Conservation (phyloP, 1,140 invertebrate genomes). For the Drosophila miranda region DNA sequence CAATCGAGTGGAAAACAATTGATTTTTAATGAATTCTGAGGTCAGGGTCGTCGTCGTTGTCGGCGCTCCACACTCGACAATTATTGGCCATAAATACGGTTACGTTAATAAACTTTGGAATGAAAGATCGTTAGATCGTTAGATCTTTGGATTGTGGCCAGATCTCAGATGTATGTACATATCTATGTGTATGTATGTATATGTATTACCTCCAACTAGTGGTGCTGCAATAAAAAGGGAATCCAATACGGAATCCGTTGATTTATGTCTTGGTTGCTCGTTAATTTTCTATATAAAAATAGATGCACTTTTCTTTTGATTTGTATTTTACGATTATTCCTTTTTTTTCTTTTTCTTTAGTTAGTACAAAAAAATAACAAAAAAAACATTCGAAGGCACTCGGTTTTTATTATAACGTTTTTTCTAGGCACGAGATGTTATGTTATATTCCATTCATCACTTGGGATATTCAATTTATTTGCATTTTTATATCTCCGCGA, state of each 20-base stretch:
- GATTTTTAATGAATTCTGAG: constrained; percentile 55
- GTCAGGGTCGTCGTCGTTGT: constrained; percentile 24
- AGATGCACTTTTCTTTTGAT: no score
- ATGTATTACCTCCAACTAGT: constrained; percentile 50
- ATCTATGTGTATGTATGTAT: no score
- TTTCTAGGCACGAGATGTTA: constrained; percentile 36
- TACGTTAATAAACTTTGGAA: constrained; percentile 29
- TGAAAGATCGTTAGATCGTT: constrained; percentile 12
- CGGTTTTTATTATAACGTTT: constrained; percentile 29
- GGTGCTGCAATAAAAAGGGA: constrained; percentile 11
- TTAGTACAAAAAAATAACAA: constrained; percentile 31
- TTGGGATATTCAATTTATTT: constrained; percentile 20
- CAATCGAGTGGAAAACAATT: constrained; percentile 47
- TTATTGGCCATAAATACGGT: constrained; percentile 42
- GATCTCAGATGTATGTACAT: no score
- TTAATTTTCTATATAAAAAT: constrained; percentile 28
- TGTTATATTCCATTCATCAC: no score
- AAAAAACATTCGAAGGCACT: constrained; percentile 28
- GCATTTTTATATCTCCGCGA: constrained; percentile 27
- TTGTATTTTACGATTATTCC: no score
- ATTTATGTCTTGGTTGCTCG: constrained; percentile 43
- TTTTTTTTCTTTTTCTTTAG: no score
- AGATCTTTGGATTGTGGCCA: no score
- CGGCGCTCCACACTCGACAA: constrained; percentile 21
- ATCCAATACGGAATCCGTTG: constrained; percentile 24